These are phyloP conservation scores for Apis dorsata DNA, from an alignment of 1,140 invertebrate genomes.

Conservation along the genomic window DNA sequence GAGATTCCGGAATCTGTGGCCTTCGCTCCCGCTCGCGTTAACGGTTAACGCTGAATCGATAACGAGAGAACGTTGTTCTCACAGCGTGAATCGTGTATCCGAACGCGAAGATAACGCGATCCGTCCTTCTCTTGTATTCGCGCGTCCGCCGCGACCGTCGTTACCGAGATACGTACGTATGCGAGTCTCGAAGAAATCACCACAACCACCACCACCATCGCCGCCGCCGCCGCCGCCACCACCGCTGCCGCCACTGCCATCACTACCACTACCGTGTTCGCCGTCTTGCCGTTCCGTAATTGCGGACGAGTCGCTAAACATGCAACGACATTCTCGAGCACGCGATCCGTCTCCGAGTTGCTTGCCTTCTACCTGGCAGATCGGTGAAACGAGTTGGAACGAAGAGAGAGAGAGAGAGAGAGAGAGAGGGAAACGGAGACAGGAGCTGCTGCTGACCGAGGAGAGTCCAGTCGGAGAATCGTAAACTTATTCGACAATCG, in stretches of 20 bases:
- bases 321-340: conserved; percentile 74
- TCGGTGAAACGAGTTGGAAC: conserved; percentile 51
- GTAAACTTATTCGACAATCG: conserved; percentile 44
- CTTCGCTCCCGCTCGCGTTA: not conserved
- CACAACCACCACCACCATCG: conserved; percentile 1
- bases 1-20: not conserved
- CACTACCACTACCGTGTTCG: not conserved
- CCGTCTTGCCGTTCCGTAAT: conserved; percentile 68
- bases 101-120: not conserved
- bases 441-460: conserved; percentile 19
- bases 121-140: not conserved
- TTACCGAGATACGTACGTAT: conserved; percentile 34
- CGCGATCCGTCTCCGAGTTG: conserved; percentile 63
- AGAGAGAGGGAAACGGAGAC: conserved; percentile 7
- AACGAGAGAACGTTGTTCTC: not conserved
- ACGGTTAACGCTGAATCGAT: not conserved
- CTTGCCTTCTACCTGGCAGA: conserved; percentile 48
- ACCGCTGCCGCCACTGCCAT: not conserved
- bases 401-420: not conserved
- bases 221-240: conserved; percentile 22
- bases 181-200: not conserved
- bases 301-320: conserved; percentile 69
- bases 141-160: conserved; percentile 52
- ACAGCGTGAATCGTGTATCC: not conserved
- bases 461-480: conserved; percentile 9